Evolutionary conservation across 1,140 invertebrate species (phyloP).

Genomic region (Drosophila littoralis): DNA sequence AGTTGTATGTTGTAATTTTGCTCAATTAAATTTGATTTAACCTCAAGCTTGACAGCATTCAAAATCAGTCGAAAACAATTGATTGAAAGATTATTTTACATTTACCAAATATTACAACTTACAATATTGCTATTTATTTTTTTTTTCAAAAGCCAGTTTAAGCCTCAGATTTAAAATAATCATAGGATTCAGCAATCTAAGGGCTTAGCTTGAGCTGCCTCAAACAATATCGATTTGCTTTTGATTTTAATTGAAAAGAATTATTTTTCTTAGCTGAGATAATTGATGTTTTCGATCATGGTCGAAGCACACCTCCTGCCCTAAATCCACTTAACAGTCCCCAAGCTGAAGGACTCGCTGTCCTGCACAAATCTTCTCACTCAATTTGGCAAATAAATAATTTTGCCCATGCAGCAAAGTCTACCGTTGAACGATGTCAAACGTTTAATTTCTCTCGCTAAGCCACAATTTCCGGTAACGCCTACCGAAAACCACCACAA

Average conservation of each 20-base stretch:
- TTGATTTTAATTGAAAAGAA: no score
- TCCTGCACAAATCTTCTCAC: conserved; percentile 44
- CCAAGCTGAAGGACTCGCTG: conserved; percentile 4
- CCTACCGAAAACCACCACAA: conserved; percentile 44
- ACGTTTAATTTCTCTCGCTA: conserved; percentile 70
- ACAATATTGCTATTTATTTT: no score
- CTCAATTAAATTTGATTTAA: neutral
- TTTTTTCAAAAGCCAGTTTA: no score
- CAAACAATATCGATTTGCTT: no score
- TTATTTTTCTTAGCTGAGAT: neutral
- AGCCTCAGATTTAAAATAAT: no score
- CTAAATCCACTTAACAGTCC: conserved; percentile 63
- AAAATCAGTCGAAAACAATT: no score
- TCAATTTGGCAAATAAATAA: conserved; percentile 71
- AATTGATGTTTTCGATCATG: neutral
- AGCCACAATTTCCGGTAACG: conserved; percentile 77
- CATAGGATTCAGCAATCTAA: no score
- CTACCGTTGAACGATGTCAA: conserved; percentile 36
- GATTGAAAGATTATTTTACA: no score
- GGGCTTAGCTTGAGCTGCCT: no score
- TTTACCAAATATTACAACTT: no score
- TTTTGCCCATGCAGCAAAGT: conserved; percentile 54
- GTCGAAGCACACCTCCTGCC: neutral
- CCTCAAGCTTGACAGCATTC: no score
- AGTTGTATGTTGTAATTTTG: neutral